Evolutionary conservation across 2,797 vertebrate species (phyloP), one percentile per base, ranked within the genome.

Genomic region (Smutsia gigantea): DNA sequence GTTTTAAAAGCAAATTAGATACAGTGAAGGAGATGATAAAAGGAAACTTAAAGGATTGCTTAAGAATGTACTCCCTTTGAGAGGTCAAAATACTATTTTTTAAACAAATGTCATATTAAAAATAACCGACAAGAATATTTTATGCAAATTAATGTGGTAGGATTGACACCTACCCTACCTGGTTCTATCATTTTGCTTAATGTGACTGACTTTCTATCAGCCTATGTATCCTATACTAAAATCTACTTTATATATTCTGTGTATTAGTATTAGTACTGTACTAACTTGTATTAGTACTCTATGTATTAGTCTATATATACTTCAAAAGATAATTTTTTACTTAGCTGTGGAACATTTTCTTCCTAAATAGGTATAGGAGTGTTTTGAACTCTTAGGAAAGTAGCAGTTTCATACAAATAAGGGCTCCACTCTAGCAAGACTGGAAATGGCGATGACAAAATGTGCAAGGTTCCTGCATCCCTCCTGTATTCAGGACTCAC

Each of bases 81-180:
- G 18, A 79, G 39, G 34, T 87, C 74, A 87, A 84, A 64, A 31
- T 88, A 55, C 68, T 88, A 55, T 72, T 93, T 86, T 59, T 49
- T 57, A 92, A 85, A 66, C 25, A 81, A 94, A 46, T 78, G 23
- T n/a, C 29, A 84, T n/a, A 57, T n/a, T 61, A 85, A 95, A 93
- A 96, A 61, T 42, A 86, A 64, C 27, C 46, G 72, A 82, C 13
- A 29, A 92, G 18, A 87, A 25, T 15, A 31, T 12, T 81, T 63
- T 10, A 94, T 59, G 49, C 10, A 66, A 53, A 51, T 81, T 77
- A 51, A 51, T 17, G 57, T 17, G 25, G 19, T 7, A 51, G 29
- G 31, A 63, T 31, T 79, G 59, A 19, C 27, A 46, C n/a, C 13
- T 39, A 2, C 13, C n/a, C 13, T 39, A 2, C 13, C 31, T 19